phyloP scores from a whole-genome alignment of 2,888 invertebrate species.

The Listrodromus nycthemerus region DNA sequence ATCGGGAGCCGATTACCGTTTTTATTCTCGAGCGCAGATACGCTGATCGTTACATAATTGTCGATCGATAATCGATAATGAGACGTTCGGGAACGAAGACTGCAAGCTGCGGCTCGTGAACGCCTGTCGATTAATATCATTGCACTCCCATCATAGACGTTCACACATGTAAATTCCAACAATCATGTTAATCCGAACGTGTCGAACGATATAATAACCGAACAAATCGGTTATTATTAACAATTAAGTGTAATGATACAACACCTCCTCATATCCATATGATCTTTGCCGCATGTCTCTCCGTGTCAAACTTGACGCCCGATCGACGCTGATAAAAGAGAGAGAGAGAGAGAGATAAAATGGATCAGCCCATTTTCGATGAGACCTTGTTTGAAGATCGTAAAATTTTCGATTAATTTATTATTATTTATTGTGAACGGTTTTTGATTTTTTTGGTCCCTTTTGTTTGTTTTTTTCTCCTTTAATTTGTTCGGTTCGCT shows the following conservation, averaged over 20 bases:
- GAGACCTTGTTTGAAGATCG: background rate
- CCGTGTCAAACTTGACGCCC: too few relatives aligned
- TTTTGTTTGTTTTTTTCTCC: background rate
- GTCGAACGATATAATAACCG: background rate
- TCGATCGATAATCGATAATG: background rate
- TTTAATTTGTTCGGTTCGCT: background rate
- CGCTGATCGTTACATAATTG: background rate
- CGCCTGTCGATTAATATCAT: background rate
- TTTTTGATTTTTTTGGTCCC: background rate
- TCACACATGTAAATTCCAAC: background rate
- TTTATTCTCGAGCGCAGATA: background rate
- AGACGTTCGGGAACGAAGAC: background rate
- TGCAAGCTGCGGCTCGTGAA: background rate
- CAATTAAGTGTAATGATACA: background rate
- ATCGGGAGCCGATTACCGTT: conserved; percentile 14
- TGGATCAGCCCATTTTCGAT: too few relatives aligned
- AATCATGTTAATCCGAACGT: background rate
- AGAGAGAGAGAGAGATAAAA: too few relatives aligned
- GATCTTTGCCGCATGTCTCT: too few relatives aligned
- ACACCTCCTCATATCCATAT: too few relatives aligned
- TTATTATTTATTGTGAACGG: conserved; percentile 4
- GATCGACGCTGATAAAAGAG: too few relatives aligned
- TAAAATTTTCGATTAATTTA: conserved; percentile 21
- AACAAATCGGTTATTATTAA: background rate
- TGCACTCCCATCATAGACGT: background rate